A percentile compares a stretch with the other conserved stretches of the same genome.
Evolutionary conservation across 2,888 invertebrate species (phyloP).

Genomic region (Hirtodrosophila cameraria): DNA sequence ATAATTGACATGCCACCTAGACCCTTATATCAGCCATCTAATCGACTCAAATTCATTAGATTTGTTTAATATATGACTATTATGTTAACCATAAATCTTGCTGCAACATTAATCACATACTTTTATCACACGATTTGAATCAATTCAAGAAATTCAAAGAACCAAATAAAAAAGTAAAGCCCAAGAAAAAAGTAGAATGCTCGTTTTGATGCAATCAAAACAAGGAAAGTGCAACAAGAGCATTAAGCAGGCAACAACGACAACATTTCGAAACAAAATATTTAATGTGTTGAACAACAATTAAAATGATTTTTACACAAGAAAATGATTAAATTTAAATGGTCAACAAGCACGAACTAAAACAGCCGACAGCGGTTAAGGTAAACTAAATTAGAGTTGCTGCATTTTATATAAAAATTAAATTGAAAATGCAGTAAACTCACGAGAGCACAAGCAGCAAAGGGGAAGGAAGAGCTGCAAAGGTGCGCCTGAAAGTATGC

Average conservation of each 20-base stretch:
- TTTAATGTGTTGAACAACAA: slow-evolving; percentile 71
- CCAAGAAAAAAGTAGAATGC: slow-evolving; percentile 37
- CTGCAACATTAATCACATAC: slow-evolving; percentile 33
- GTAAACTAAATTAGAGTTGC: slow-evolving; percentile 48
- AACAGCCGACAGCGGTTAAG: slow-evolving; percentile 13
- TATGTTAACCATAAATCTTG: slow-evolving; percentile 18
- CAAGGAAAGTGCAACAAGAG: slow-evolving; percentile 36
- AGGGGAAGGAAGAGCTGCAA: not conserved
- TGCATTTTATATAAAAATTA: slow-evolving; percentile 37
- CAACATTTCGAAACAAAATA: slow-evolving; percentile 64
- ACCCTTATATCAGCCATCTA: not conserved
- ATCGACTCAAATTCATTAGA: not conserved
- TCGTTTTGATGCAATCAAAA: slow-evolving; percentile 50
- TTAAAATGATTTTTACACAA: slow-evolving; percentile 71
- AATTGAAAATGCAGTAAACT: slow-evolving; percentile 48
- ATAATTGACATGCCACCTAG: not conserved
- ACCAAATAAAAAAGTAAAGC: slow-evolving; percentile 2
- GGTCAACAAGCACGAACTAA: slow-evolving; percentile 45
- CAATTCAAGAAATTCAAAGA: slow-evolving; percentile 1
- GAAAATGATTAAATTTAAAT: slow-evolving; percentile 70
- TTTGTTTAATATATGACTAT: not conserved
- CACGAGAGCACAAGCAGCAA: slow-evolving; percentile 7
- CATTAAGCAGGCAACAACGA: slow-evolving; percentile 30
- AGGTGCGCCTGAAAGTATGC: slow-evolving; percentile 41
- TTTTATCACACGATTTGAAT: slow-evolving; percentile 43